Evolutionary conservation across 2,888 invertebrate genomes (phyloP), one percentile per base, ranked within the genome.

Genomic region (Onthophagus sagittarius): DNA sequence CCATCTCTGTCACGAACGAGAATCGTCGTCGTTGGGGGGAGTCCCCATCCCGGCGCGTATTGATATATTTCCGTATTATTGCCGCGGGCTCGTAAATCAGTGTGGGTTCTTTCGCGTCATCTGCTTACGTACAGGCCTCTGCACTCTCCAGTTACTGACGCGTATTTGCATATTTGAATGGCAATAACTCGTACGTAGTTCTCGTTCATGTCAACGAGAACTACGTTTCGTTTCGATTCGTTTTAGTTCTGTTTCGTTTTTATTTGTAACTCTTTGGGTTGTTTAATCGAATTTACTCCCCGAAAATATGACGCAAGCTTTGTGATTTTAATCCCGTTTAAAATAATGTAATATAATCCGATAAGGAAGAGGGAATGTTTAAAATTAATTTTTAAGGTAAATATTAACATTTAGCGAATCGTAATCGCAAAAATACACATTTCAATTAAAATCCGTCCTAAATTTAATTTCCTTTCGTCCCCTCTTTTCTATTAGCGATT

Each of bases 41-140:
- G 63, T 15, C 63, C 23, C 23, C 23, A 23, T 23, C 23, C 23
- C 23, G 23, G 23, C 32, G 32, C 32, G 32, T 67, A 67, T 67
- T 67, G 67, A 67, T 67, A 67, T 67, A 67, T 67, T 67, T 67
- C 67, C 31, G 67, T 67, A 67, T 67, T 67, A 67, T 67, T 67
- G 67, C 67, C n/a, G 39, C 39, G n/a, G 67, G 67, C 31, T 67
- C 31, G 23, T 67, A 67, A 67, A 67, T 67, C 67, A 67, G 32
- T 23, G 67, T 23, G 23, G 67, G 32, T 23, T 67, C 32, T 67
- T 32, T 67, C 32, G 67, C 32, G 67, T 67, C 67, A 67, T 67
- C 67, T 67, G 32, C 31, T 67, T 67, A 23, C 67, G 67, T 67
- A 31, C 67, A 32, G 67, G 32, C 67, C 67, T 23, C 67, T 53